Base-by-base conservation (phyloP, 2,113 vertebrate genomes). In the Grantiella picta region DNA sequence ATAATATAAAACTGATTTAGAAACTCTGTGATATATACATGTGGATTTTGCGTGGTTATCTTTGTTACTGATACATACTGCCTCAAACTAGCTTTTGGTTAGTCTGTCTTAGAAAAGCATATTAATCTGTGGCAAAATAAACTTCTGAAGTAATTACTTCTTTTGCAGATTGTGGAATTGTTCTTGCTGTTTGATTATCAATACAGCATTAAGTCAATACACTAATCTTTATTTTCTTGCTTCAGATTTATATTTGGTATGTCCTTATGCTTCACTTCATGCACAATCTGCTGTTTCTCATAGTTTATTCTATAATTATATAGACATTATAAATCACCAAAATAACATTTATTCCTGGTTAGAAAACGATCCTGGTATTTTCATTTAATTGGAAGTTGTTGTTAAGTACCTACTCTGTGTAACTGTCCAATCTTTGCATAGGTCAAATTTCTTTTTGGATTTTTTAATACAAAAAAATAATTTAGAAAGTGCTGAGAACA, bases 11-110 rank as follows among this genome's bases (percentile, higher is more conserved):
- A 77, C 16, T 70, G 18, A n/a, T 73, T 44, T 42, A 53, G 54
- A 81, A 77, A 22, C 14, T 61, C 16, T 65, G 1, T 0, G 0
- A 33, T 36, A 9, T 6, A 21, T 36, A 9, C 4, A 21, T 45
- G 15, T 77, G 53, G 19, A 17, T 92, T 73, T 42, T 70, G 5
- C 53, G 12, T 78, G 38, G 12, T 66, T 89, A 21, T 59, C 23
- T 82, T 86, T 91, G 47, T 84, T 59, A n/a, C 24, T 16, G 29
- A 11, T 20, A 20, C 3, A 10, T 15, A 4, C 10, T 66, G 18
- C 59, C 31, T 75, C 59, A 61, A 45, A 42, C 10, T 53, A 50
- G n/a, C 21, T 54, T 52, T 88, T 50, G 22, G 12, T 82, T 36
- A 18, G 9, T 52, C 28, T 61, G 7, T 33, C 7, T 70, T 31